These are phyloP conservation scores for Coracopsis vasa DNA, from an alignment of 2,113 vertebrate species.

Conservation along the genomic window DNA sequence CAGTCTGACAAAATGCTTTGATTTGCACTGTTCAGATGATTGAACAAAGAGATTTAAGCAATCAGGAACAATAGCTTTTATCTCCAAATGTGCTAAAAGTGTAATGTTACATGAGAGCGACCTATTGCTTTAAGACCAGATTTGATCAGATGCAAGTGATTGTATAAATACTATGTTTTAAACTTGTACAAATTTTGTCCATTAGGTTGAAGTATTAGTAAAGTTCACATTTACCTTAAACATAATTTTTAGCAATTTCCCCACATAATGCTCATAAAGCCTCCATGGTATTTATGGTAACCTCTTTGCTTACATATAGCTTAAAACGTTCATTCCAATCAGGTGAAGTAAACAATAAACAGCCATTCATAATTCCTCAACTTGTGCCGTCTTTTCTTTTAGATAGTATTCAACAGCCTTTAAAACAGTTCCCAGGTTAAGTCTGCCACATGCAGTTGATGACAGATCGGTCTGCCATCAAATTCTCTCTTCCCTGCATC, in stretches of 20 bases:
- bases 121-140: conserved; percentile 56
- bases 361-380: background rate
- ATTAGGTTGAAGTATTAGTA: conserved; percentile 64
- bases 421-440: background rate
- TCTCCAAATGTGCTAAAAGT: conserved; percentile 60
- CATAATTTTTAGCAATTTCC: conserved; percentile 49
- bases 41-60: conserved; percentile 72
- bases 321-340: conserved; percentile 48
- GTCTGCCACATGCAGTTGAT: background rate
- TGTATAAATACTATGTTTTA: conserved; percentile 67
- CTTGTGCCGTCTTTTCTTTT: background rate
- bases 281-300: conserved; percentile 46
- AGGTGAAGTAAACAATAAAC: conserved; percentile 25
- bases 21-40: conserved; percentile 73
- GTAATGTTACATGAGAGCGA: conserved; percentile 41
- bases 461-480: background rate
- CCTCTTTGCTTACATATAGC: conserved; percentile 24
- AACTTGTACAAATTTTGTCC: conserved; percentile 48
- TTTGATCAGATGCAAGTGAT: conserved; percentile 61
- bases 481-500: background rate
- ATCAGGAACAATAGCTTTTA: conserved; percentile 66
- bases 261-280: conserved; percentile 10
- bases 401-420: background rate
- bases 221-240: conserved; percentile 46
- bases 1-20: conserved; percentile 74